A percentile compares a stretch with the other conserved stretches of the same genome.
Evolutionary conservation across 1,140 invertebrate species (phyloP).

Genomic region (Drosophila nannoptera): DNA sequence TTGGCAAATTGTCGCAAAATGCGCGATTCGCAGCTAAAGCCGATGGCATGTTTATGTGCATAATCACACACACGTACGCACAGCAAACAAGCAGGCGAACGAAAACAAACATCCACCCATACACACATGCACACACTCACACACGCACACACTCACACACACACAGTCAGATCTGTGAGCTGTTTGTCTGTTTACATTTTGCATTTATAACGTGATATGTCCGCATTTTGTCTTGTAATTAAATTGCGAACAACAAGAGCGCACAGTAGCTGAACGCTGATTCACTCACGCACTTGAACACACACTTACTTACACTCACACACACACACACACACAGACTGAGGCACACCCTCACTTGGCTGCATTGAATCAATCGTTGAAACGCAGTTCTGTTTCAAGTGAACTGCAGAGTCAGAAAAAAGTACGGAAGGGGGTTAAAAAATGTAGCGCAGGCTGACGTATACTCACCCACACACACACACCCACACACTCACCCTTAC

Average conservation of each 20-base stretch:
- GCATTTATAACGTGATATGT: slow-evolving; percentile 67
- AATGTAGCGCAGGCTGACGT: background rate
- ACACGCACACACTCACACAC: slow-evolving; percentile 11
- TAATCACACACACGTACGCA: slow-evolving; percentile 1
- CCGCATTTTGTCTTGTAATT: slow-evolving; percentile 70
- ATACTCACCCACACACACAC: slow-evolving; percentile 1
- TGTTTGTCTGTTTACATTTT: slow-evolving; percentile 43
- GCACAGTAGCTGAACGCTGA: slow-evolving; percentile 8
- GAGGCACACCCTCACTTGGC: slow-evolving; percentile 3
- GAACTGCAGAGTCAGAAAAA: slow-evolving; percentile 11
- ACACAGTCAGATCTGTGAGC: background rate
- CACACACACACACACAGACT: slow-evolving; percentile 3
- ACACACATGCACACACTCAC: slow-evolving; percentile 16
- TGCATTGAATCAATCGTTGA: slow-evolving; percentile 55
- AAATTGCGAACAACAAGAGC: slow-evolving; percentile 50
- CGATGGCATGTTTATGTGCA: slow-evolving; percentile 7
- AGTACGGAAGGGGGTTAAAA: slow-evolving; percentile 1
- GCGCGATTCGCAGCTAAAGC: background rate
- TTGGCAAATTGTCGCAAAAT: slow-evolving; percentile 12
- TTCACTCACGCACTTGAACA: slow-evolving; percentile 11
- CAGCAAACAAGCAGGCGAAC: no score
- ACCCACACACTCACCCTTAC: background rate
- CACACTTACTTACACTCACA: slow-evolving; percentile 9
- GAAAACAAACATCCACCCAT: no score
- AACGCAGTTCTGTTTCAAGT: slow-evolving; percentile 46